These are phyloP conservation scores for Drosophila kuntzei DNA, from an alignment of 2,888 invertebrate genomes.

Conservation along the genomic window DNA sequence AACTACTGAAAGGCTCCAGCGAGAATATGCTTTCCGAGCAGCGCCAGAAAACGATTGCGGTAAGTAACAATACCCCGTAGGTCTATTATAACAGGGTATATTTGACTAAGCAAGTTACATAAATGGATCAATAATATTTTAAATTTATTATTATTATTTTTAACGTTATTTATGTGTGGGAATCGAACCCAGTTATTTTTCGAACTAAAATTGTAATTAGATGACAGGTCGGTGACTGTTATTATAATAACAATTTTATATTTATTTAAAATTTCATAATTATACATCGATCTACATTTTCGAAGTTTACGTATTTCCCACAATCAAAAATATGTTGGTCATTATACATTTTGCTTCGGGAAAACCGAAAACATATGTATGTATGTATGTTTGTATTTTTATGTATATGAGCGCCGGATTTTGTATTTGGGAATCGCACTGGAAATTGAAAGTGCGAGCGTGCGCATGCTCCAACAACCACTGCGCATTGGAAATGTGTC, in stretches of 20 bases:
- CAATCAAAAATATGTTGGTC: conserved; percentile 27
- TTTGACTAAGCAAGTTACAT: not conserved
- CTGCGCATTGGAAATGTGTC: conserved; percentile 77
- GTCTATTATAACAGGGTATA: not conserved
- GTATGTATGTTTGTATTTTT: not conserved
- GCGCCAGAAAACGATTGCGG: conserved; percentile 84
- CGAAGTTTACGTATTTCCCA: conserved; percentile 7
- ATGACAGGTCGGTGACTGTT: no score
- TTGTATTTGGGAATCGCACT: conserved; percentile 41
- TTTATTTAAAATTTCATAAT: no score
- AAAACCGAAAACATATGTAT: conserved; percentile 15
- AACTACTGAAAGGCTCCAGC: conserved; percentile 92
- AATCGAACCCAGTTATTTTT: no score
- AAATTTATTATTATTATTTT: not conserved
- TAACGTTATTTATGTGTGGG: no score
- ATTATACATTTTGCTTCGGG: conserved; percentile 18
- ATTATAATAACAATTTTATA: no score
- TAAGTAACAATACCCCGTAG: conserved; percentile 65
- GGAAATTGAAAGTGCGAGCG: conserved; percentile 35
- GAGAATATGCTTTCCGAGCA: conserved; percentile 89
- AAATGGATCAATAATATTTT: not conserved
- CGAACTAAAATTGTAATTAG: no score
- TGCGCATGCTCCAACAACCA: conserved; percentile 67
- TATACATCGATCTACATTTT: conserved; percentile 30
- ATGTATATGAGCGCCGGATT: conserved; percentile 18